A percentile compares a stretch with the other conserved stretches of the same genome.
phyloP scores from a whole-genome alignment of 2,113 vertebrate species.

The Lophura nycthemera region DNA sequence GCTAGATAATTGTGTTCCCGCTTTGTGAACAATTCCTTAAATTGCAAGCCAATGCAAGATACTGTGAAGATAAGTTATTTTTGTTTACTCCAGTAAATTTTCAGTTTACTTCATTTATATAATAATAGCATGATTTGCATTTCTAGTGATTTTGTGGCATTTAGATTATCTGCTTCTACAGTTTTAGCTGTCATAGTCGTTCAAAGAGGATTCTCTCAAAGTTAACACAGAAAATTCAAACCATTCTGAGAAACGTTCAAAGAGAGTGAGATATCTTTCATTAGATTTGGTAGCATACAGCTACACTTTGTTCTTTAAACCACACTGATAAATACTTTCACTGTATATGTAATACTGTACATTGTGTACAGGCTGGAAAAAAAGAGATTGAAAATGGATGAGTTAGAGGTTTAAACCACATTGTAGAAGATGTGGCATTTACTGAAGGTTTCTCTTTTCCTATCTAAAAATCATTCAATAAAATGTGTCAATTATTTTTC shows the following conservation, averaged over 20 bases:
- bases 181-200: not conserved
- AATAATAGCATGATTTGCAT: not conserved
- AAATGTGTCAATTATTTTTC: constrained; percentile 29
- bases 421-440: constrained; percentile 14
- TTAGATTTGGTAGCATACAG: not conserved
- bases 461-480: constrained; percentile 18
- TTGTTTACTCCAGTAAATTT: constrained; percentile 5
- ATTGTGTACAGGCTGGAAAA: not conserved
- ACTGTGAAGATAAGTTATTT: constrained; percentile 19
- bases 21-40: constrained; percentile 1
- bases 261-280: not conserved
- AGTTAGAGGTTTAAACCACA: not conserved
- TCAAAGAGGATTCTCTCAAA: not conserved
- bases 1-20: not conserved
- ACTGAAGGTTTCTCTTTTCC: not conserved
- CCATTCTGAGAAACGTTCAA: not conserved
- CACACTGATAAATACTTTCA: constrained; percentile 28
- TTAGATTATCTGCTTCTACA: not conserved
- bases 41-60: not conserved
- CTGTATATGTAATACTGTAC: not conserved
- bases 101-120: not conserved
- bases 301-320: not conserved
- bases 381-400: not conserved
- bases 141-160: not conserved
- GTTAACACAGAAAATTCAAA: constrained; percentile 14